Base-by-base conservation (phyloP, 2,888 invertebrate species). In the Oxycera nigricornis region DNA sequence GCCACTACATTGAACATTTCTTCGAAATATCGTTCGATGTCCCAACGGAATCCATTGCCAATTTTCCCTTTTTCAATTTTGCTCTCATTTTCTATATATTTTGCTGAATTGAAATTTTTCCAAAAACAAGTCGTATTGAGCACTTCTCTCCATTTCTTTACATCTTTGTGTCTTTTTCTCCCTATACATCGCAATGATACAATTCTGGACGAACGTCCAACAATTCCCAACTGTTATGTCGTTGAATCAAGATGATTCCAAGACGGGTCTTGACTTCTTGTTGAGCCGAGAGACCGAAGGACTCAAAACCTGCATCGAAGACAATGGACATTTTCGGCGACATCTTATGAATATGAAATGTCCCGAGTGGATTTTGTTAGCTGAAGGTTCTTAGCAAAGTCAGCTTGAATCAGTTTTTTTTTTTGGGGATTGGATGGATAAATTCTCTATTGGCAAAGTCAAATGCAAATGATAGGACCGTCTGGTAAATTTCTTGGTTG, bases 41-140 rank as follows among this genome's bases (percentile, higher is more conserved):
- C 46, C 46, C 46, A 46, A 11, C 14, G 46, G 46, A 46, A 46
- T 46, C 17, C 46, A 46, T 46, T 46, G 46, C 17, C 46, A 14
- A 7, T 46, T 46, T 46, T 46, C 46, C n/a, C 46, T 46, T 46
- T 46, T 46, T 46, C 46, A 46, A 46, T 46, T 46, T 46, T 46
- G n/a, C n/a, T n/a, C 46, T 17, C 46, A 46, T 46, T 46, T n/a
- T 46, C 46, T 46, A 46, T 46, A 46, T 46, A n/a, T 46, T 46
- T 46, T 17, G 46, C 46, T 46, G 46, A 46, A 46, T 46, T 46
- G 46, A 46, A 46, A 46, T 46, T 46, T 46, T 17, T 17, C 46
- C 6, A 14, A 46, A 46, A 46, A n/a, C n/a, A n/a, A n/a, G n/a
- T n/a, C n/a, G n/a, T n/a, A n/a, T n/a, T n/a, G n/a, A n/a, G n/a